Base-by-base conservation (phyloP, 2,888 invertebrate genomes). In the Amiota communis region DNA sequence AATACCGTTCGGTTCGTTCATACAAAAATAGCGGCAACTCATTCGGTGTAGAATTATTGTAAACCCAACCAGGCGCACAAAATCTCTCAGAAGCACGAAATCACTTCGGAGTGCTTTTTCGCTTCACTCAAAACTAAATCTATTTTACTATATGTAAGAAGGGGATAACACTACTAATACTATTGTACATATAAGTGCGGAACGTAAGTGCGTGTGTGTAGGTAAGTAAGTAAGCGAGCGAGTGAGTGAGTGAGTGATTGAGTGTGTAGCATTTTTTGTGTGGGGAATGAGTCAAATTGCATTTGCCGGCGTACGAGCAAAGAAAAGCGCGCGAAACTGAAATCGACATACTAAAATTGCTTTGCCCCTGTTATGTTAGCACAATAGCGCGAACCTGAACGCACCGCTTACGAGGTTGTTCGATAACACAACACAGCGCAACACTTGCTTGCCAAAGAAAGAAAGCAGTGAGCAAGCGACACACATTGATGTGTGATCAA, bases 21-120 rank as follows among this genome's bases (percentile, higher is more conserved):
- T 71, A 73, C 77, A 79, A 77, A 75, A 84, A 81, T 84, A 83
- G 82, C 86, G 85, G 15, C 85, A 85, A 81, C 82, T 81, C 81
- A 83, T 87, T 87, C 88, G 87, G 88, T 88, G 88, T 88, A 88
- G 89, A 88, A 88, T 87, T 88, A 88, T 88, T 88, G 88, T 88
- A 88, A 88, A 87, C 88, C 79, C 75, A 78, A 86, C 79, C 83
- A 86, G 89, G 89, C 85, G 77, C 79, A 68, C 89, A 89, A 75
- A 79, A 74, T 51, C 13, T 20, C 8, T n/a, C 10, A 78, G 77
- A 6, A 70, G 47, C 48, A 13, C 56, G 74, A 71, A 75, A 56
- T 46, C 59, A 64, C 72, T 80, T 78, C 77, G 75, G 75, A 80
- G 83, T 83, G 85, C 78, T 83, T 84, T 80, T 2, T 57, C 69